A percentile compares a stretch with the other conserved stretches of the same genome.
Evolutionary conservation across 2,113 vertebrate species (phyloP).

Genomic region (Myiopsitta monachus): DNA sequence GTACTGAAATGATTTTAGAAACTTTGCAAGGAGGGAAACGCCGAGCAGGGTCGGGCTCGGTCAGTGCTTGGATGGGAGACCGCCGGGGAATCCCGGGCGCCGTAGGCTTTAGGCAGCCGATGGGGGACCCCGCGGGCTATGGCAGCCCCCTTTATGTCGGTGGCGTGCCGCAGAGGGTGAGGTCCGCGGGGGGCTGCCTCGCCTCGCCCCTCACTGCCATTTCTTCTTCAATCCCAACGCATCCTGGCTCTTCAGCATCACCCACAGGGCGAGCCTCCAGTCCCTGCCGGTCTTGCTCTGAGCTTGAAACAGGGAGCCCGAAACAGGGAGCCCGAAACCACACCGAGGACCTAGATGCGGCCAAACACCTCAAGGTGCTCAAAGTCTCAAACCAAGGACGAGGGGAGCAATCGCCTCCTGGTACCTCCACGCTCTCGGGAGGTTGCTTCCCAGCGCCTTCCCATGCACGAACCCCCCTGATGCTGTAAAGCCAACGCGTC

Average conservation of each 20-base stretch:
- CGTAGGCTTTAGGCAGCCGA: too few relatives aligned
- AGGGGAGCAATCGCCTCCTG: not conserved
- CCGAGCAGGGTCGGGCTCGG: too few relatives aligned
- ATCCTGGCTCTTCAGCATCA: too few relatives aligned
- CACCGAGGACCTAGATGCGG: not conserved
- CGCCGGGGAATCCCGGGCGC: not conserved
- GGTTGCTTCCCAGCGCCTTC: rapidly evolving
- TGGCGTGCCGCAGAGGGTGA: not conserved
- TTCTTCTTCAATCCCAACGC: not conserved
- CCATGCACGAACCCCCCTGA: too few relatives aligned
- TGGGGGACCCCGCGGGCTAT: too few relatives aligned
- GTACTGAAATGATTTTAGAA: not conserved
- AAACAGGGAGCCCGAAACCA: not conserved
- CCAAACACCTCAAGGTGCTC: not conserved
- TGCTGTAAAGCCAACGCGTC: not conserved
- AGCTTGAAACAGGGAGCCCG: not conserved
- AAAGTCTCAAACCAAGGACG: not conserved
- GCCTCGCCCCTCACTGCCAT: too few relatives aligned
- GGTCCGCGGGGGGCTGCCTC: too few relatives aligned
- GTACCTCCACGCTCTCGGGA: not conserved
- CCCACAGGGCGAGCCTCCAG: not conserved
- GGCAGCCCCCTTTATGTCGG: too few relatives aligned
- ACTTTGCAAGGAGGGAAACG: not conserved
- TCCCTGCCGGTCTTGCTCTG: too few relatives aligned
- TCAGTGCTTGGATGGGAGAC: not conserved